Conservation (phyloP, 2,888 invertebrate species). For the Rhagonycha lutea region DNA sequence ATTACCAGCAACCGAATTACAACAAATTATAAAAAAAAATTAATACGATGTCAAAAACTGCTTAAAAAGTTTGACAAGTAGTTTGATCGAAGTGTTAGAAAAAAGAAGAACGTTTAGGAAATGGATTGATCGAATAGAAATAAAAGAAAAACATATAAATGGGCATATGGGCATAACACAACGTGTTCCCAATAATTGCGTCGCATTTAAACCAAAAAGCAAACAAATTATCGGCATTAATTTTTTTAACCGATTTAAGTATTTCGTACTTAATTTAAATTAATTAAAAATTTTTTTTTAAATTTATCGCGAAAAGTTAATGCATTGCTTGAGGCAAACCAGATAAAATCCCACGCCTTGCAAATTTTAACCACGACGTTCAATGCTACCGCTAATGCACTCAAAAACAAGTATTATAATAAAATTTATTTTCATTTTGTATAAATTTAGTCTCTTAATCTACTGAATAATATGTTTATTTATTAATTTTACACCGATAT, state of each 20-base stretch:
- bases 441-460: neutral
- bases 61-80: neutral
- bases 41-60: neutral
- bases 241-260: neutral
- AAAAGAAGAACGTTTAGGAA: neutral
- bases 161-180: neutral
- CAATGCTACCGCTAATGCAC: slow-evolving; percentile 2
- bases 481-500: neutral
- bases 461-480: neutral
- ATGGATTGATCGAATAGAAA: neutral
- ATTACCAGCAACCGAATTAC: neutral
- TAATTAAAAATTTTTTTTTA: slow-evolving; percentile 7
- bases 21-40: neutral
- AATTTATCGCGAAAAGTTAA: slow-evolving; percentile 9
- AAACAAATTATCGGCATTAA: neutral
- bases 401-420: neutral
- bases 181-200: neutral
- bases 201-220: neutral
- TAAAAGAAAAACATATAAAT: neutral
- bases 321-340: slow-evolving; percentile 8
- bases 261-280: neutral
- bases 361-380: neutral
- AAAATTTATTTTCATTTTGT: neutral
- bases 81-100: neutral
- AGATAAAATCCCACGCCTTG: neutral